Evolutionary conservation across 2,888 invertebrate genomes (phyloP), one percentile per base, ranked within the genome.

Genomic region (Eristalinus sepulchralis): DNA sequence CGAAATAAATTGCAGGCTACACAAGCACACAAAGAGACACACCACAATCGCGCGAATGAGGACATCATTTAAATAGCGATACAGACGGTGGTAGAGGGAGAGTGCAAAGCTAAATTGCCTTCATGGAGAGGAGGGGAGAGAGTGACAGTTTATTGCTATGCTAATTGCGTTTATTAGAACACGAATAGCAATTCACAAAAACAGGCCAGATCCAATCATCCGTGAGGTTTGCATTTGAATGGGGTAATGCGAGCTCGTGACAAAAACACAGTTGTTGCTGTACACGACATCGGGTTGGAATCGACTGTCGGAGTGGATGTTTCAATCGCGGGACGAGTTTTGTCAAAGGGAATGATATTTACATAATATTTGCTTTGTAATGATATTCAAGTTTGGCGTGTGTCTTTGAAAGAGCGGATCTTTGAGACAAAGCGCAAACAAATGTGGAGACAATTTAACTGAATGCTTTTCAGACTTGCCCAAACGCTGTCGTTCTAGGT

Each of bases 101-200:
- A 13, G 39, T 36, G 34, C 11, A n/a, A 4, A 17, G 47, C 8
- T 1, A 34, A 9, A 34, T 34, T 8, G 17, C 47, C n/a, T 47
- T 47, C n/a, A 5, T 5, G 5, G 27, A 3, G 33, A 17, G 55
- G 1, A 22, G 2, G 13, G 33, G 22, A 31, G n/a, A 36, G 24
- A 24, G 27, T 36, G 36, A 47, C 59, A 60, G 27, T 71, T 68
- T 71, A 71, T 47, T 47, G 60, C 11, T 47, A 60, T 31, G 71
- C 60, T 71, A 60, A 71, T 36, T 60, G 39, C 13, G 39, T 59
- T 60, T 71, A 71, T 60, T 60, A 60, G 59, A 39, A 13, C 47
- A 71, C 20, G 60, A 39, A 60, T 39, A 27, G 17, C 11, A 70
- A 70, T 59, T 59, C 34, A 36, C 34, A 57, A 33, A 34, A 34